These are phyloP conservation scores for Pseudococcus viburni DNA, from an alignment of 2,888 invertebrate species.

Conservation along the genomic window DNA sequence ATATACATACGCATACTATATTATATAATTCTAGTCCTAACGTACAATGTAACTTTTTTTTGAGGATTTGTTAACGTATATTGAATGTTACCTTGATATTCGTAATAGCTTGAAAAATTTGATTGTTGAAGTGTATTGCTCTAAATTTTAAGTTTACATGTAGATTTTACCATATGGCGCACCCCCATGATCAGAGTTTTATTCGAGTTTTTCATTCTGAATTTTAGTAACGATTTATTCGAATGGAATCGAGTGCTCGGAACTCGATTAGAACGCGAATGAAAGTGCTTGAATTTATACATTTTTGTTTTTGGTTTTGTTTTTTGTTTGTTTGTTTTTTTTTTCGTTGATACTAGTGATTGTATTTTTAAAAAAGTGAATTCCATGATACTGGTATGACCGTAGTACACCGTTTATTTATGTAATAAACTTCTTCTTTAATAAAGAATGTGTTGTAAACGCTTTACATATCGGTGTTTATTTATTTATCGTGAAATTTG, in stretches of 20 bases:
- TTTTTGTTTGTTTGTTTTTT: neutral
- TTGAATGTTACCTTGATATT: constrained; percentile 42
- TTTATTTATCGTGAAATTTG: neutral
- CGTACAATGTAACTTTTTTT: constrained; percentile 25
- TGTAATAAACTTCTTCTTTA: constrained; percentile 51
- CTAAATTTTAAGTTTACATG: constrained; percentile 23
- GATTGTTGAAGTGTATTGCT: constrained; percentile 10
- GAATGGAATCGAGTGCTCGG: neutral
- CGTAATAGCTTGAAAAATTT: constrained; percentile 18
- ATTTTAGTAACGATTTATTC: neutral
- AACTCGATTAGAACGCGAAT: neutral
- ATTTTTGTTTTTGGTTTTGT: neutral
- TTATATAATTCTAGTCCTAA: constrained; percentile 18
- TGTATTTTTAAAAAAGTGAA: constrained; percentile 49
- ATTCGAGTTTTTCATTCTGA: neutral
- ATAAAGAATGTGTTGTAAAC: constrained; percentile 52
- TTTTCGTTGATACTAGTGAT: constrained; percentile 45
- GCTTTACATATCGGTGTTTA: constrained; percentile 13
- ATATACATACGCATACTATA: constrained; percentile 8
- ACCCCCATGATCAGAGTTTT: constrained; percentile 29
- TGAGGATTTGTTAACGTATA: constrained; percentile 34
- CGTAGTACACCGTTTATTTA: constrained; percentile 48
- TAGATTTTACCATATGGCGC: constrained; percentile 44
- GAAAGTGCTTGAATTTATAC: constrained; percentile 8
- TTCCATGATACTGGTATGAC: constrained; percentile 28